Percentiles rank a stretch among this genome's conserved stretches.
Conservation (phyloP, 2,888 invertebrate species). For the Drosophila melanosoma region DNA sequence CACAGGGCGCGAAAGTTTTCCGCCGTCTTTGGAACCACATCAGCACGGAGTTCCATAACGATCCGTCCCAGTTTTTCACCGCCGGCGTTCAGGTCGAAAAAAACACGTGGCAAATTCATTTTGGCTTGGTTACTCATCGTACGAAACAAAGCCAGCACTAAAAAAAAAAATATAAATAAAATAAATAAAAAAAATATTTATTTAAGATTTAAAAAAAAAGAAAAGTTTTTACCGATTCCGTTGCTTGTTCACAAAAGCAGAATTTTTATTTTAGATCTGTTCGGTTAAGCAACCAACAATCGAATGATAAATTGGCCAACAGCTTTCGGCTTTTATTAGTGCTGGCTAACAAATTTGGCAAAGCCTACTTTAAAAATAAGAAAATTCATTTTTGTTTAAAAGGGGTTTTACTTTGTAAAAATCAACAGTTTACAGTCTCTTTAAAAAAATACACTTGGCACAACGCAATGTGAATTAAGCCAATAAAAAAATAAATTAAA, state of each 20-base stretch:
- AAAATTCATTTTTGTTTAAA: not conserved
- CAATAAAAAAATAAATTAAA: not conserved
- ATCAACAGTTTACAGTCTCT: too few species aligned
- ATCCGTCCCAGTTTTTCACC: conserved; percentile 47
- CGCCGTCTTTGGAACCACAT: conserved; percentile 96
- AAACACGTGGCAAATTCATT: conserved; percentile 57
- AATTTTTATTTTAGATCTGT: conserved; percentile 17
- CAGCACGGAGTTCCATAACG: conserved; percentile 89
- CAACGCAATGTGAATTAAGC: not conserved
- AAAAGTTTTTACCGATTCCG: conserved; percentile 24
- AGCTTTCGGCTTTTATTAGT: not conserved
- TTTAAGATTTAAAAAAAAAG: not conserved
- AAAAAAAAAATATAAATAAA: not conserved
- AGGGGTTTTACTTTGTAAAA: too few species aligned
- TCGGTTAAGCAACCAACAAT: not conserved
- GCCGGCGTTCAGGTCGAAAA: conserved; percentile 54
- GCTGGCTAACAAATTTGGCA: not conserved
- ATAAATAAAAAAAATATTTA: not conserved
- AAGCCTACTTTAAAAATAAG: conserved; percentile 13
- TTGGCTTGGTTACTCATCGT: conserved; percentile 10
- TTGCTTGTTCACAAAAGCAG: not conserved
- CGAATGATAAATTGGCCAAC: conserved; percentile 13
- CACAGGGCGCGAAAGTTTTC: conserved; percentile 98
- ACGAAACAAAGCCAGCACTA: conserved; percentile 43
- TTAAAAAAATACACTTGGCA: not conserved